phyloP scores from a whole-genome alignment of 2,888 invertebrate genomes.

The Epistrophe eligans region DNA sequence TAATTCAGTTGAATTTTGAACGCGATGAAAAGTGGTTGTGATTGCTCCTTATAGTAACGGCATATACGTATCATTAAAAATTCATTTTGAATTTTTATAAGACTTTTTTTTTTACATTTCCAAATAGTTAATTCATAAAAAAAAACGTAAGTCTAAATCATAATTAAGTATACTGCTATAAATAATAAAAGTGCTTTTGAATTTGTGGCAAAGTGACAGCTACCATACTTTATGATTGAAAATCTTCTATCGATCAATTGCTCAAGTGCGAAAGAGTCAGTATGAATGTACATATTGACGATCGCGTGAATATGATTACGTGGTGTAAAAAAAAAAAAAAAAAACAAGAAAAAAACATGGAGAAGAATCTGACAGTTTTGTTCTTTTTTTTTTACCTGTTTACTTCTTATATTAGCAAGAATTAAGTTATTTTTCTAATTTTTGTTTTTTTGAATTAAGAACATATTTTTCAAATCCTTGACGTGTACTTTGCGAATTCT shows the following conservation, averaged over 20 bases:
- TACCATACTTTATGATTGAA: slow-evolving; percentile 31
- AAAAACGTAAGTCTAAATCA: slow-evolving; percentile 63
- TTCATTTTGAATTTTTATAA: slow-evolving; percentile 52
- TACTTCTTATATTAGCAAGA: not conserved
- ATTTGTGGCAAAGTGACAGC: slow-evolving; percentile 64
- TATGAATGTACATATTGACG: slow-evolving; percentile 3
- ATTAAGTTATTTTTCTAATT: not conserved
- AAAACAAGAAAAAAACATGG: not conserved
- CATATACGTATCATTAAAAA: slow-evolving; percentile 62
- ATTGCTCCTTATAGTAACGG: slow-evolving; percentile 68
- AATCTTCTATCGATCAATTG: slow-evolving; percentile 36
- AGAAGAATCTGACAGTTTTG: slow-evolving; percentile 9
- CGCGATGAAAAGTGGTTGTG: slow-evolving; percentile 75
- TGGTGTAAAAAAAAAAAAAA: slow-evolving; percentile 41
- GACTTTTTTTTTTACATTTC: slow-evolving; percentile 51
- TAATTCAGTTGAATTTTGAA: slow-evolving; percentile 73
- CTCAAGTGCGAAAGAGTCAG: slow-evolving; percentile 62
- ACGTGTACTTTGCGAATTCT: not conserved
- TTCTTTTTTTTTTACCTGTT: slow-evolving; percentile 36
- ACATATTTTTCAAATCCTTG: slow-evolving; percentile 6
- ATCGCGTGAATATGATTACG: slow-evolving; percentile 73
- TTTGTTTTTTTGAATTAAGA: not conserved
- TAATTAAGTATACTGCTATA: slow-evolving; percentile 31
- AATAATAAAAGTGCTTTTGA: slow-evolving; percentile 32
- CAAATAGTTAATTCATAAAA: slow-evolving; percentile 58